Base-by-base conservation (phyloP, 2,888 invertebrate genomes). In the Eledona agricola region DNA sequence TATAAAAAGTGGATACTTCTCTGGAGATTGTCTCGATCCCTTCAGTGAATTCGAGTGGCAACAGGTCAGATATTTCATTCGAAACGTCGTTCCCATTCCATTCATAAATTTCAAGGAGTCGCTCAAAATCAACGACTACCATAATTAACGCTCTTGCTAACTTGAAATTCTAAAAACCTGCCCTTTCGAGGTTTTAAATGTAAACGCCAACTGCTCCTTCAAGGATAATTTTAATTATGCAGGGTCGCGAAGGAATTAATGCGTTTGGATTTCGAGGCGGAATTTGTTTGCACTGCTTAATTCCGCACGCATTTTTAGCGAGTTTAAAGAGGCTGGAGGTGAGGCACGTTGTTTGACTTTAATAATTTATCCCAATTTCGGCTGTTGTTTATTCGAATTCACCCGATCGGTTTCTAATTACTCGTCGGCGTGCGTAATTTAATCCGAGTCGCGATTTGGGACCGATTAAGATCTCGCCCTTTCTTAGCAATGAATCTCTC, bases 61-160 rank as follows among this genome's bases (percentile, higher is more conserved):
- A 42, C 42, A 42, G 31, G 42, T 42, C 42, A 42, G 40, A 42
- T 31, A 31, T 42, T 31, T 42, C 31, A 40, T 19, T 11, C 10
- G 17, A 40, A 40, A 17, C 28, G 28, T 40, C 28, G 28, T n/a
- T 17, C 25, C 23, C 23, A 17, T 20, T 42, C 22, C 31, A 42
- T 29, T 31, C 42, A 42, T 42, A 42, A 42, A 42, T 42, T 42
- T n/a, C n/a, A n/a, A n/a, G n/a, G n/a, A n/a, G n/a, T n/a, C n/a
- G n/a, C n/a, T n/a, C n/a, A n/a, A n/a, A n/a, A n/a, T 19, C 15
- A 11, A 7, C 31, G 6, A n/a, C 3, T n/a, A 6, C 16, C n/a
- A 10, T 32, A 4, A 32, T 32, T 19, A 32, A 19, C 9, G 32
- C 6, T 32, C 32, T 32, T 32, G 32, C 19, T 32, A 32, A n/a